phyloP scores from a whole-genome alignment of 2,797 vertebrate genomes.

The Melanogrammus aeglefinus region DNA sequence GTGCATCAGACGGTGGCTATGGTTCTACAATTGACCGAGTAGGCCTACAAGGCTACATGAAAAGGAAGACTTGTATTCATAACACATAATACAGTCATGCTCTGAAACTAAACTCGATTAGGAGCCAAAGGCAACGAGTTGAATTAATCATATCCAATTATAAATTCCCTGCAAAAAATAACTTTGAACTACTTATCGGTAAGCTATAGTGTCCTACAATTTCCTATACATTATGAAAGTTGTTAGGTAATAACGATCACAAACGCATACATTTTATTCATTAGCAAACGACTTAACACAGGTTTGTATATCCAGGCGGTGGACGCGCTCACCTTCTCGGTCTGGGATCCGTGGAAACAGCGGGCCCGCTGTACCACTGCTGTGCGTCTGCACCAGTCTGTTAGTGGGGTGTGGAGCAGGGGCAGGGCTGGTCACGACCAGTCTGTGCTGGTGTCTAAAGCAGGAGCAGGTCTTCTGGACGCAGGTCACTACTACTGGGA shows the following conservation, averaged over 20 bases:
- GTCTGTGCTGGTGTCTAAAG: too few species aligned
- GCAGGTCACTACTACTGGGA: too few species aligned
- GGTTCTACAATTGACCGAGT: not conserved
- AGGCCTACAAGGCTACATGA: too few species aligned
- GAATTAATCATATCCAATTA: not conserved
- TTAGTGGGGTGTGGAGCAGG: not conserved
- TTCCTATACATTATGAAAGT: not conserved
- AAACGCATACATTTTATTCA: not conserved
- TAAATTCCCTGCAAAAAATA: not conserved
- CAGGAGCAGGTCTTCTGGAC: too few species aligned
- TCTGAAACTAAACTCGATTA: not conserved
- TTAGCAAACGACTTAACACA: not conserved
- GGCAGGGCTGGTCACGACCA: too few species aligned
- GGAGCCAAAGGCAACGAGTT: not conserved
- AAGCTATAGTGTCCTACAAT: not conserved
- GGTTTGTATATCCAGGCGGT: not conserved
- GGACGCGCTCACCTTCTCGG: not conserved
- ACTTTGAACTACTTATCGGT: not conserved
- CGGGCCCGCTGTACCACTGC: not conserved
- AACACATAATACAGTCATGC: not conserved
- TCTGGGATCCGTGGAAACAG: not conserved
- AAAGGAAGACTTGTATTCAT: not conserved
- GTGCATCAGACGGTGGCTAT: too few species aligned
- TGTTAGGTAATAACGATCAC: not conserved
- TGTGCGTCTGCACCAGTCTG: conserved; percentile 55